These are phyloP conservation scores for Nanger granti DNA, from an alignment of 2,113 vertebrate species.

Conservation along the genomic window DNA sequence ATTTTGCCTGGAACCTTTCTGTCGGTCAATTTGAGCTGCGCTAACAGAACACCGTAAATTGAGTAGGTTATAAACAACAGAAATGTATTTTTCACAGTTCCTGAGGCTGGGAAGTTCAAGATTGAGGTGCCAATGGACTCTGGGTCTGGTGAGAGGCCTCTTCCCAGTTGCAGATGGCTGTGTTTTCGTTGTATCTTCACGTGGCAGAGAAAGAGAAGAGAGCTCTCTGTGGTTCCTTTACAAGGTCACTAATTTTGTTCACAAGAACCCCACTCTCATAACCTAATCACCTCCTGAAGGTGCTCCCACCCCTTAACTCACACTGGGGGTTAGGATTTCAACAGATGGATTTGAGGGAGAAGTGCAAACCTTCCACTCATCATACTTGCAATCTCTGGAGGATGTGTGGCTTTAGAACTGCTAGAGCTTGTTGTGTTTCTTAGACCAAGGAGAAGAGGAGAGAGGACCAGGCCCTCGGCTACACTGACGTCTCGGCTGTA, in stretches of 20 bases:
- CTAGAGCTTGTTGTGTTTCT: neutral
- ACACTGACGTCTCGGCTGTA: neutral
- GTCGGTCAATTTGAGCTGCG: neutral
- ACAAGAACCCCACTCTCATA: neutral
- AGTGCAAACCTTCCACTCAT: neutral
- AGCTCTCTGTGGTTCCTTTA: neutral
- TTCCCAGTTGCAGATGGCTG: neutral
- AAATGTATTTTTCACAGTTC: neutral
- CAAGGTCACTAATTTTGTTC: neutral
- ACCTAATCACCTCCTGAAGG: neutral
- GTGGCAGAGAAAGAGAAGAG: neutral
- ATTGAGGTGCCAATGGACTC: neutral
- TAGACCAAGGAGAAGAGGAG: neutral
- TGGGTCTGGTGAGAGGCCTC: neutral
- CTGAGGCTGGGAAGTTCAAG: neutral
- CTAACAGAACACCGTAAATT: neutral
- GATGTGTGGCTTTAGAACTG: neutral
- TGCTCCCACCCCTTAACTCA: neutral
- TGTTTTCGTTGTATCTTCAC: neutral
- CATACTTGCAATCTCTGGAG: neutral
- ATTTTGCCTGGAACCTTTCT: neutral
- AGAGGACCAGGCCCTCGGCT: neutral
- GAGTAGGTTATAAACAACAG: neutral
- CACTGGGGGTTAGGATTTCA: neutral
- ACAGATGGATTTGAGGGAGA: rapidly evolving